Evolutionary conservation across 2,888 invertebrate genomes (phyloP).

Genomic region (Cyclophora albipunctata): DNA sequence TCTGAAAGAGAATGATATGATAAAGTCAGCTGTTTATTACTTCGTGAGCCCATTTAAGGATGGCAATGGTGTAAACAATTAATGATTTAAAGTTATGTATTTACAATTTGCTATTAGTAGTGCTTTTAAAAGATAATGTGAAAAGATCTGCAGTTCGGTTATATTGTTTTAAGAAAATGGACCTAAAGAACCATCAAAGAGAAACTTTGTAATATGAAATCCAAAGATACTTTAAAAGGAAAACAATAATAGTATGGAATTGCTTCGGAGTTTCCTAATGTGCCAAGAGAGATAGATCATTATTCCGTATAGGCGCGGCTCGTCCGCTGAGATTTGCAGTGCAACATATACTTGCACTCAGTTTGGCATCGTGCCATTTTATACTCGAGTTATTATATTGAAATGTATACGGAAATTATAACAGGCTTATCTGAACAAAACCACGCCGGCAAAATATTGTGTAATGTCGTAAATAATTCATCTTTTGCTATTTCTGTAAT

Average conservation of each 20-base stretch:
- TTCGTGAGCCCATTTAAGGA: no score
- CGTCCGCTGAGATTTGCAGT: conserved; percentile 9
- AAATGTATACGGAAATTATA: conserved; percentile 20
- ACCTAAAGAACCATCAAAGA: no score
- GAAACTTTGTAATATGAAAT: no score
- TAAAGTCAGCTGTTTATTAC: no score
- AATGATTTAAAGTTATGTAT: no score
- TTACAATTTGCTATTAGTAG: no score
- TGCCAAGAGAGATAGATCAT: conserved; percentile 3
- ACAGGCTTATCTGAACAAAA: conserved; percentile 22
- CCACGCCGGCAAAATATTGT: conserved; percentile 19
- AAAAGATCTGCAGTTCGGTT: no score
- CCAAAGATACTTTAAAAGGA: no score
- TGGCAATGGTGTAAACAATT: no score
- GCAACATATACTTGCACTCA: conserved; percentile 18
- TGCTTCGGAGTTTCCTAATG: background rate
- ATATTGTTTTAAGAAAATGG: no score
- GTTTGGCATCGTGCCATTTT: conserved; percentile 20
- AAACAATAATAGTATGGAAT: background rate
- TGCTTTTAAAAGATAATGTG: no score
- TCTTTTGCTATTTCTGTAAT: conserved; percentile 6
- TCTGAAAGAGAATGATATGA: no score
- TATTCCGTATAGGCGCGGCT: conserved; percentile 8
- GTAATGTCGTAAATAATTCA: background rate
- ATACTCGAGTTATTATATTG: conserved; percentile 23